Evolutionary conservation across 2,888 invertebrate species (phyloP).

Genomic region (Megamerina dolium): DNA sequence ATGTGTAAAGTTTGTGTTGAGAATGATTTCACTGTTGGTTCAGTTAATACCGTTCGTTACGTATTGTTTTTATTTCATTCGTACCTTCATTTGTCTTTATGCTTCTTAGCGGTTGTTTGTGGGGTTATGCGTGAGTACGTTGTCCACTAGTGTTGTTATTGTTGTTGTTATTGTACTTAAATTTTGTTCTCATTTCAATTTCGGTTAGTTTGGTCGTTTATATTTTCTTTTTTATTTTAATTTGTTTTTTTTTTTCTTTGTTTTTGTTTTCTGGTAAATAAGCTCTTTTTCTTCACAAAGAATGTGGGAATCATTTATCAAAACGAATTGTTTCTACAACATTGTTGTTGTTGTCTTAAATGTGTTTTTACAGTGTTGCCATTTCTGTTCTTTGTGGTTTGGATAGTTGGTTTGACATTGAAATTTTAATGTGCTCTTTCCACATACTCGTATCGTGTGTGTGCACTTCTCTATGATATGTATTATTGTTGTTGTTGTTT

Average conservation of each 20-base stretch:
- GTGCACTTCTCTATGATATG: too few relatives aligned
- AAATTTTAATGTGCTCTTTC: conserved; percentile 25
- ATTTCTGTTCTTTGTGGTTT: not conserved
- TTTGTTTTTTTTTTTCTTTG: not conserved
- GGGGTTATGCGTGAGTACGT: too few relatives aligned
- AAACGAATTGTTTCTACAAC: not conserved
- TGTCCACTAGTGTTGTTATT: not conserved
- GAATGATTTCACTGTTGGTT: too few relatives aligned
- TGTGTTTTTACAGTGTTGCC: too few relatives aligned
- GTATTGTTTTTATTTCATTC: too few relatives aligned
- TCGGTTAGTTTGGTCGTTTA: not conserved
- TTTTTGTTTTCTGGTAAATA: not conserved
- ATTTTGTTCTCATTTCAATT: not conserved
- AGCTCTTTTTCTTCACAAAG: not conserved
- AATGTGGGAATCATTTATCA: not conserved
- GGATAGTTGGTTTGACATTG: conserved; percentile 32
- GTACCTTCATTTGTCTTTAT: too few relatives aligned
- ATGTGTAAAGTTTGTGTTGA: not conserved
- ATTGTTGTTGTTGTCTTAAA: not conserved
- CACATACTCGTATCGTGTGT: too few relatives aligned
- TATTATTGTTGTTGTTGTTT: too few relatives aligned
- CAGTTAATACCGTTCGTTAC: too few relatives aligned
- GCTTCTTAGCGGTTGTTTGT: too few relatives aligned
- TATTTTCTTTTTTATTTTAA: not conserved
- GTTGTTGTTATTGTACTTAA: not conserved